Evolutionary conservation across 2,888 invertebrate species (phyloP).

Genomic region (Torymus texanus): DNA sequence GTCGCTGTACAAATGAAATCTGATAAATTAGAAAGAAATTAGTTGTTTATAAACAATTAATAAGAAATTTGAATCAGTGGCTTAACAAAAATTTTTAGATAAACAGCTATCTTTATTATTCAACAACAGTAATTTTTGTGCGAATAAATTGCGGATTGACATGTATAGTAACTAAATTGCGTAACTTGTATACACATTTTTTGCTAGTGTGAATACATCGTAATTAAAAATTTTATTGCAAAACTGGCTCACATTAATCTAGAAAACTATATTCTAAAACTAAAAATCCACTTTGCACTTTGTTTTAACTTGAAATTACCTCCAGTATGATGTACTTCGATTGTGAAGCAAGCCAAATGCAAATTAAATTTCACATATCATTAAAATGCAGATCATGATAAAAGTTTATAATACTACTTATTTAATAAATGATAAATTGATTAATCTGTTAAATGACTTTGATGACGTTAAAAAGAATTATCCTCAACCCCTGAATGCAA

Average conservation of each 20-base stretch:
- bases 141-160: conserved; percentile 32
- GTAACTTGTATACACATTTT: conserved; percentile 52
- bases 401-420: neutral
- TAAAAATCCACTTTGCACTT: conserved; percentile 42
- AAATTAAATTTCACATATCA: conserved; percentile 59
- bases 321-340: conserved; percentile 69
- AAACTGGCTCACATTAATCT: conserved; percentile 48
- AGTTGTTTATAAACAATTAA: conserved; percentile 18
- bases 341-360: conserved; percentile 67
- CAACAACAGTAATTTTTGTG: conserved; percentile 9
- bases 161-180: conserved; percentile 50
- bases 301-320: conserved; percentile 66
- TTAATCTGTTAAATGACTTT: neutral
- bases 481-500: neutral
- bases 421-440: neutral
- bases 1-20: conserved; percentile 30
- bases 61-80: conserved; percentile 14
- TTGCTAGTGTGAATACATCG: conserved; percentile 43
- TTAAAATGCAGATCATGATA: conserved; percentile 23
- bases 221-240: conserved; percentile 18
- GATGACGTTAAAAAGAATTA: neutral
- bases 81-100: conserved; percentile 9
- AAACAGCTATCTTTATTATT: neutral
- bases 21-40: conserved; percentile 45
- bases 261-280: conserved; percentile 46